phyloP scores from a whole-genome alignment of 2,797 vertebrate species.

The Phylloscopus collybita region DNA sequence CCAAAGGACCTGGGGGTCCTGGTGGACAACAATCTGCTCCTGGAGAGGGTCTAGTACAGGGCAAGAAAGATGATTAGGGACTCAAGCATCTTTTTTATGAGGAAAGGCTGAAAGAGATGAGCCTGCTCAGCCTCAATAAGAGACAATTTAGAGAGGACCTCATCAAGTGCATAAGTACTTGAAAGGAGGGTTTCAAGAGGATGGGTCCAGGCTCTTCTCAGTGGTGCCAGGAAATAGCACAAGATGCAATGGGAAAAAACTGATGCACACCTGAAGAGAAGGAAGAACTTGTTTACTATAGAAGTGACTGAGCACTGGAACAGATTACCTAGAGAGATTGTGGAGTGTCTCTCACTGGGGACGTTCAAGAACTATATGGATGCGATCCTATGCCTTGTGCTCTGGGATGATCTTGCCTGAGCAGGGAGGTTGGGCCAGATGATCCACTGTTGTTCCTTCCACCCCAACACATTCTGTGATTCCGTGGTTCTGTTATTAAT shows the following conservation, averaged over 20 bases:
- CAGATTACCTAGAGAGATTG: not conserved
- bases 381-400: too few species aligned
- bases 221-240: not conserved
- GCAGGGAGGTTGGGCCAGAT: not conserved
- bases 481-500: not conserved
- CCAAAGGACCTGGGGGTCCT: not conserved
- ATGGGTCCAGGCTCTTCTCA: not conserved
- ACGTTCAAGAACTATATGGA: not conserved
- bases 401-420: not conserved
- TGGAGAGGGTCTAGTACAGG: not conserved
- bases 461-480: not conserved
- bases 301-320: accelerated
- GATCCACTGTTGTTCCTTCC: not conserved
- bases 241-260: not conserved
- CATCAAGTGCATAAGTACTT: not conserved
- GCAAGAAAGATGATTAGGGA: not conserved
- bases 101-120: not conserved
- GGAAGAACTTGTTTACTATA: not conserved
- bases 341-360: not conserved
- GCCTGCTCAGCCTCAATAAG: not conserved
- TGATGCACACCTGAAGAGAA: not conserved
- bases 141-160: not conserved
- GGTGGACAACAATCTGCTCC: not conserved
- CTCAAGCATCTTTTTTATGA: not conserved
- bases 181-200: not conserved